These are phyloP conservation scores for Hydrocynus forskahlii DNA, from an alignment of 2,797 vertebrate genomes.

Conservation along the genomic window DNA sequence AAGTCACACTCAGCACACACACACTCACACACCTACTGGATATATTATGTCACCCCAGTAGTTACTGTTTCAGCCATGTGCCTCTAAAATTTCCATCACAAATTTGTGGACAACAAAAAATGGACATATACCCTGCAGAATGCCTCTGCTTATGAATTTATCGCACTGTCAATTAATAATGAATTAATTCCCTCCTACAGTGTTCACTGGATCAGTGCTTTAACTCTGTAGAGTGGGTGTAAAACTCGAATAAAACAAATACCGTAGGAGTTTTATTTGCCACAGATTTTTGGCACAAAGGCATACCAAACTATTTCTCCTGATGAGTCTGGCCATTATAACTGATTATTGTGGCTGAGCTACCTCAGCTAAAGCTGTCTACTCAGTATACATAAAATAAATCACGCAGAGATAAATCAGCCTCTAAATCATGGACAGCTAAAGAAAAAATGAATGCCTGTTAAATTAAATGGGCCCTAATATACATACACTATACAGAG, in stretches of 20 bases:
- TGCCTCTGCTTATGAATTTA: neutral
- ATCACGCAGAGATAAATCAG: too few species aligned
- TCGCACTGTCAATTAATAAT: neutral
- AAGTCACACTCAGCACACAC: conserved; percentile 13
- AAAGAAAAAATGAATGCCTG: too few species aligned
- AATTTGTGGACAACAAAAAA: neutral
- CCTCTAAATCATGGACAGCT: too few species aligned
- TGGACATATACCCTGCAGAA: neutral
- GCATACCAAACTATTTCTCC: neutral
- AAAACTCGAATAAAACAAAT: neutral
- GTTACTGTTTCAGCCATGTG: conserved; percentile 9
- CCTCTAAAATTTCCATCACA: neutral
- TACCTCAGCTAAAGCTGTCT: neutral
- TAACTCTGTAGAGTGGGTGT: neutral
- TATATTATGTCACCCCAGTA: neutral
- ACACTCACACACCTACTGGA: conserved; percentile 14
- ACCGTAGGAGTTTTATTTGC: neutral
- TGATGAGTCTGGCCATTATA: neutral
- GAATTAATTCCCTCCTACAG: neutral
- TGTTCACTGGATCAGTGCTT: neutral
- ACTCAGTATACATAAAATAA: too few species aligned
- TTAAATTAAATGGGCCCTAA: too few species aligned
- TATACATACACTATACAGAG: too few species aligned
- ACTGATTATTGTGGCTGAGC: neutral
- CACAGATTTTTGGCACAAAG: neutral